Conservation (phyloP, 2,888 invertebrate species). For the Amphipyra berbera region DNA sequence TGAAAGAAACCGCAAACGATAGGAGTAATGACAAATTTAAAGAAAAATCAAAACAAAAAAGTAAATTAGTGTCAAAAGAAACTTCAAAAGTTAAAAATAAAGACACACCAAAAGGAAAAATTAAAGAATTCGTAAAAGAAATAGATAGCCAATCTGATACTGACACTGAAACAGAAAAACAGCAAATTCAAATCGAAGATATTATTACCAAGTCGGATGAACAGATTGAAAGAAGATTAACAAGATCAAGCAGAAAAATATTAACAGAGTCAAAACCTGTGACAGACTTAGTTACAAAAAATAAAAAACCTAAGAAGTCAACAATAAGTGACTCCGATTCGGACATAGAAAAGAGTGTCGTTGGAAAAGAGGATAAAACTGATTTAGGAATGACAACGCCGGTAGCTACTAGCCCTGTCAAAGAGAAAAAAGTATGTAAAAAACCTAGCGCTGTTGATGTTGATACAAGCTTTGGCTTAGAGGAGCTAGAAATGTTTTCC, state of each 20-base stretch:
- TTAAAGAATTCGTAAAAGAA: slow-evolving; percentile 30
- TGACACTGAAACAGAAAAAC: slow-evolving; percentile 24
- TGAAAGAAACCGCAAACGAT: slow-evolving; percentile 32
- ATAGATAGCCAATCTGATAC: slow-evolving; percentile 17
- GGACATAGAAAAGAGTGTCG: slow-evolving; percentile 59
- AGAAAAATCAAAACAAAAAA: slow-evolving; percentile 23
- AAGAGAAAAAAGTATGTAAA: slow-evolving; percentile 24
- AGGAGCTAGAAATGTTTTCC: slow-evolving; percentile 78
- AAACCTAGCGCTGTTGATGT: slow-evolving; percentile 33
- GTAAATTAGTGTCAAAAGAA: slow-evolving; percentile 29
- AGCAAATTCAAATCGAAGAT: slow-evolving; percentile 1
- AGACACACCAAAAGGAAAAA: slow-evolving; percentile 24
- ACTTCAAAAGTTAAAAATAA: slow-evolving; percentile 16
- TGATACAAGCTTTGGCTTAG: slow-evolving; percentile 69
- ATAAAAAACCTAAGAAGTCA: slow-evolving; percentile 64
- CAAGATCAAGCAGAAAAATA: slow-evolving; percentile 68
- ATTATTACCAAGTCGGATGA: slow-evolving; percentile 21
- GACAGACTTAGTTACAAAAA: slow-evolving; percentile 21
- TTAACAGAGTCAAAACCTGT: slow-evolving; percentile 36
- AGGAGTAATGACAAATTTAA: slow-evolving; percentile 32
- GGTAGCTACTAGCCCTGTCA: slow-evolving; percentile 15
- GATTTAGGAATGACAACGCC: neutral
- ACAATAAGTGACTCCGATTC: slow-evolving; percentile 73
- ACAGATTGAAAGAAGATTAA: slow-evolving; percentile 62
- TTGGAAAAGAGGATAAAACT: slow-evolving; percentile 5